Evolutionary conservation across 2,888 invertebrate species (phyloP), one percentile per base, ranked within the genome.

Genomic region (Spatulosminthurus flaviceps): DNA sequence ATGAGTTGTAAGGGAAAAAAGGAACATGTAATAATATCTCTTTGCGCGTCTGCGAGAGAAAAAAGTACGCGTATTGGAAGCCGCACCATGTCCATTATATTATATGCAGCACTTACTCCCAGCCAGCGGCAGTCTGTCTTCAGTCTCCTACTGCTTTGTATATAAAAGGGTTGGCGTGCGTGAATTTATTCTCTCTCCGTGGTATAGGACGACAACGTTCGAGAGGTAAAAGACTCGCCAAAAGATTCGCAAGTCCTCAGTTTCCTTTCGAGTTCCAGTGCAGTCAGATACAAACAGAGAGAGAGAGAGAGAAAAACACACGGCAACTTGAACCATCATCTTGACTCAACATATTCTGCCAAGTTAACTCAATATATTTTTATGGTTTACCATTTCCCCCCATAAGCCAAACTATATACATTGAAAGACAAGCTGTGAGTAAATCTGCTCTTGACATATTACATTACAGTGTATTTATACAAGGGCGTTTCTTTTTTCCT

Each of bases 221-320:
- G 66, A 5, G 75, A 75, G 75, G 75, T 75, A 75, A 75, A 75
- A 75, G 75, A 28, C 61, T 75, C 75, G 64, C 41, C 75, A 75
- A 75, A 75, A 75, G 66, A 75, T 75, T 75, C 75, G 66, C 75
- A 34, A 75, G 75, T 75, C 75, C 19, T 26, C 66, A 75, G 75
- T 75, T 66, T 66, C 75, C 66, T 66, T 66, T 66, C 19, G 66
- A 66, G 66, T 34, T 75, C 66, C 75, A 34, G 66, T 22, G 42
- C 26, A 64, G 75, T 24, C 64, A 75, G 34, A 41, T 66, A 24
- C 19, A 5, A 24, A 16, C n/a, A n/a, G n/a, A n/a, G n/a, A n/a
- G n/a, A n/a, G n/a, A n/a, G n/a, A n/a, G n/a, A n/a, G n/a, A n/a
- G n/a, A n/a, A n/a, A n/a, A n/a, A n/a, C n/a, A n/a, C n/a, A n/a